These are phyloP conservation scores for Yoshiicerus persimilis DNA, from an alignment of 1,140 invertebrate species.

Conservation along the genomic window DNA sequence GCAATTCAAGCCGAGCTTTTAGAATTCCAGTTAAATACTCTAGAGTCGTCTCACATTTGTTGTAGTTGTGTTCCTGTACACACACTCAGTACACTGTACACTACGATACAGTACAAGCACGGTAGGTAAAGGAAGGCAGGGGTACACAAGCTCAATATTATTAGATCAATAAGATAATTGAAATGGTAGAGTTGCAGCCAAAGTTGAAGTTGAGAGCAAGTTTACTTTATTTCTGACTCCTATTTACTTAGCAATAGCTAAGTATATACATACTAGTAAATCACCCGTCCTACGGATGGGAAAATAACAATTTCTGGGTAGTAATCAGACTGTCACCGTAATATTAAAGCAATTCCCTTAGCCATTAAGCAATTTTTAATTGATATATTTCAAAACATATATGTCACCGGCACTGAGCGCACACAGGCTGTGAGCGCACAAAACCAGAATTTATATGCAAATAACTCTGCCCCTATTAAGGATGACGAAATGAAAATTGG, in stretches of 20 bases:
- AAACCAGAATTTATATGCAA: too few relatives aligned
- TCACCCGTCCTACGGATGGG: not conserved
- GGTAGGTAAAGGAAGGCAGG: not conserved
- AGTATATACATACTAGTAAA: not conserved
- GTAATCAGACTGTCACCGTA: too few relatives aligned
- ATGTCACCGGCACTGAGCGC: too few relatives aligned
- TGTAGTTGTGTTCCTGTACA: too few relatives aligned
- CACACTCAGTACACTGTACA: not conserved
- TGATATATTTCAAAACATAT: too few relatives aligned
- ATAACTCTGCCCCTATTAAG: too few relatives aligned
- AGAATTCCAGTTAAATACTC: not conserved
- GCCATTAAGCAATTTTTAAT: too few relatives aligned
- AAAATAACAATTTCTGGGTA: not conserved
- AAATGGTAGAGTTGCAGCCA: slow-evolving; percentile 15
- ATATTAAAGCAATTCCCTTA: too few relatives aligned
- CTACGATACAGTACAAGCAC: not conserved
- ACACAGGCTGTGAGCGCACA: too few relatives aligned
- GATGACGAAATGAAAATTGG: too few relatives aligned
- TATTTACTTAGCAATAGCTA: not conserved
- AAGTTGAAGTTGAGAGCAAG: not conserved
- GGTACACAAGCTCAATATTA: slow-evolving; percentile 6
- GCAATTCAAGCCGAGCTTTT: not conserved
- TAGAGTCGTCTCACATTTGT: not conserved
- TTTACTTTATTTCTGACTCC: not conserved
- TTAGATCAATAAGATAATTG: slow-evolving; percentile 30